Evolutionary conservation across 2,113 vertebrate genomes (phyloP), one percentile per base, ranked within the genome.

Genomic region (Zapornia atra): DNA sequence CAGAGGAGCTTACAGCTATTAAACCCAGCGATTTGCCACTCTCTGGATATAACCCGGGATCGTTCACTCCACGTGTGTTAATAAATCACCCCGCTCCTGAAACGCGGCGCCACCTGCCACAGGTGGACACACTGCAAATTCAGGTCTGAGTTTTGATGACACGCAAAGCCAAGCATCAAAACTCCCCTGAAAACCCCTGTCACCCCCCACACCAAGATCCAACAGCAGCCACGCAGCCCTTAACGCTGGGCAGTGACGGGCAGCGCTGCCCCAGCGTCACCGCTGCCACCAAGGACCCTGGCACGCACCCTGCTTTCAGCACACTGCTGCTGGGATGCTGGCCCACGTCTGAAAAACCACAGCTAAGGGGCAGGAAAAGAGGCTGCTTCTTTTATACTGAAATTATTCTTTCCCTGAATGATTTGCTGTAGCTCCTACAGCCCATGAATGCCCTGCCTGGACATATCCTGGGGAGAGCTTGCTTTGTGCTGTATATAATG

Each of bases 91-190:
- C 46, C 4, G 33, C 50, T 61, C 3, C 64, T 19, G 11, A 9
- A 8, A 22, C 0, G 6, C 69, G 15, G 54, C 36, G 4, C 69
- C 29, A 6, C 12, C 0, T 3, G 51, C 1, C 0, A 38, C 34
- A 22, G 85, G 29, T 2, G 36, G 70, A 5, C 2, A 14, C 86
- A 1, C 57, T 28, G 14, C 46, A 51, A 24, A 34, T 33, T 22
- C 56, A 9, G 5, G 13, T 13, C 20, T 29, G 18, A 1, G 29
- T 63, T 42, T 25, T 29, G 64, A 56, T 34, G 16, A 38, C 4
- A 2, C 0, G 4, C 9, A 44, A 48, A 65, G 2, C 4, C 9
- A 11, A 82, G 11, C 3, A 22, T 5, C 65, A 11, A n/a, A 82
- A 53, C 22, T 33, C 6, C 44, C 65, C 72, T 4, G 6, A 22